Base-by-base conservation (phyloP, 2,113 vertebrate species). In the Bubo blakistoni region DNA sequence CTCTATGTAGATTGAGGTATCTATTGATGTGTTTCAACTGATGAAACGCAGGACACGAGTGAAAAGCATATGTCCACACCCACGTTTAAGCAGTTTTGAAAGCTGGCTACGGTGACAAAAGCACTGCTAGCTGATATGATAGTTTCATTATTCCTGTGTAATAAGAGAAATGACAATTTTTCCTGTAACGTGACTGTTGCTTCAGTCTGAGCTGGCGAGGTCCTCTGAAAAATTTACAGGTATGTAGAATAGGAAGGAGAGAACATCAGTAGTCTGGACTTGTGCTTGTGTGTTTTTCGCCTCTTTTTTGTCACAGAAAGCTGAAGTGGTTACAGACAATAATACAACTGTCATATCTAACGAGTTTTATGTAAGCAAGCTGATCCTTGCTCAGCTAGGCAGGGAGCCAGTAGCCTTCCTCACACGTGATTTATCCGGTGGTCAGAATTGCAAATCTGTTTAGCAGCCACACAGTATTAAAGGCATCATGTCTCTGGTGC, bases 361-460 rank as follows among this genome's bases (percentile, higher is more conserved):
- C 0, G 3, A 57, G 84, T 65, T 96, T 85, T 85, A 54, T 40
- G 62, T 89, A 89, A 96, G 66, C 63, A 38, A 70, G 46, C 42
- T 88, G 58, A 92, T 95, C 83, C 90, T 76, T 84, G 32, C 81
- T 76, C 25, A 92, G 57, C 84, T 34, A 61, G 79, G 70, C 74
- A 85, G 74, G 46, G 73, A 91, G 93, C 87, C 92, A 87, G 57
- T 21, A 44, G 73, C 66, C 58, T 87, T 85, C 44, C 65, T 91
- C 36, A 62, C 65, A 72, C 0, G 3, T 78, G 32, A 65, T 71
- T 59, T 91, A n/a, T 62, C 79, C 0, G 0, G 49, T 38, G 44
- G 74, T 82, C 88, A 92, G 90, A 80, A 59, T 29, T 70, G 81
- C 79, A 88, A 73, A 88, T 81, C 88, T 93, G 27, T 92, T 94